Evolutionary conservation across 2,797 vertebrate genomes (phyloP).

Genomic region (Lacerta bilineata): DNA sequence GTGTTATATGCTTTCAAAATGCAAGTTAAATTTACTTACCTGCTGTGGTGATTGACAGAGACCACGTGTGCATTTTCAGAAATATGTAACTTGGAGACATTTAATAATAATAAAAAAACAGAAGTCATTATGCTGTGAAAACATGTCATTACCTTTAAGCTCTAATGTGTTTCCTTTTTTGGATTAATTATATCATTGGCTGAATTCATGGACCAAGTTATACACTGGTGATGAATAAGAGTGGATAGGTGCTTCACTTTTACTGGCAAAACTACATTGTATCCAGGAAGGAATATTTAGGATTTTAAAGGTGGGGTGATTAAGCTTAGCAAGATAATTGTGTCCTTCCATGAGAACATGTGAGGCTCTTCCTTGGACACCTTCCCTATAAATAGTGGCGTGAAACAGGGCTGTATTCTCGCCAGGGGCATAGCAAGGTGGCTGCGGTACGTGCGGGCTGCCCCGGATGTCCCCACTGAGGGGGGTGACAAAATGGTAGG

Average conservation of each 20-base stretch:
- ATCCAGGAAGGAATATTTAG: background rate
- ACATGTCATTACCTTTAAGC: slow-evolving; percentile 65
- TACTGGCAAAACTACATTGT: background rate
- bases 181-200: slow-evolving; percentile 57
- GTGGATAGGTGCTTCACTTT: background rate
- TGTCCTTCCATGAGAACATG: too few relatives aligned
- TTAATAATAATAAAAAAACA: slow-evolving; percentile 28
- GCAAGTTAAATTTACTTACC: background rate
- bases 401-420: too few relatives aligned
- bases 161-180: slow-evolving; percentile 22
- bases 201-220: background rate
- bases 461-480: too few relatives aligned
- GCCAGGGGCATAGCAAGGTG: too few relatives aligned
- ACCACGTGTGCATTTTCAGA: slow-evolving; percentile 54
- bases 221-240: background rate
- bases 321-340: slow-evolving; percentile 1
- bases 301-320: background rate
- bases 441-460: too few relatives aligned
- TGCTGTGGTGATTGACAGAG: background rate
- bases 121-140: slow-evolving; percentile 56
- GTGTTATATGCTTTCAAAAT: background rate
- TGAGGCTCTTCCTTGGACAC: too few relatives aligned
- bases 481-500: too few relatives aligned
- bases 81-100: slow-evolving; percentile 7
- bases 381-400: too few relatives aligned